Conservation (phyloP, 1,140 invertebrate species). For the Calosoma granatense region DNA sequence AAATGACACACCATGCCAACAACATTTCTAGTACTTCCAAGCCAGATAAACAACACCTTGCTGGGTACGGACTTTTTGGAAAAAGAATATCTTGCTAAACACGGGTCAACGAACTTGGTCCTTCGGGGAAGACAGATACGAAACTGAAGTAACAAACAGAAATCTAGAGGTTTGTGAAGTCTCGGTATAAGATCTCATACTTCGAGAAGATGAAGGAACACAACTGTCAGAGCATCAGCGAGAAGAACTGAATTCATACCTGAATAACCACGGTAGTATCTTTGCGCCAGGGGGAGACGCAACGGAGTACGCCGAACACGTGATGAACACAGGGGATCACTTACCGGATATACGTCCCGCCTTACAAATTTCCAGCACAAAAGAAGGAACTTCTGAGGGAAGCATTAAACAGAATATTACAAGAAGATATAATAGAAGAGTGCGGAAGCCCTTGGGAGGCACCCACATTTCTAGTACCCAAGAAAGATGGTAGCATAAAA, state of each 20-base stretch:
- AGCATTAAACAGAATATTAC: not conserved
- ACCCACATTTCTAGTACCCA: slow-evolving; percentile 38
- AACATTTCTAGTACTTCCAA: slow-evolving; percentile 11
- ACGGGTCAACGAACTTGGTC: slow-evolving; percentile 11
- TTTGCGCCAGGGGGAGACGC: slow-evolving; percentile 15
- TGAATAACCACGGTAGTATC: not conserved
- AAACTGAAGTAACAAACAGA: no score
- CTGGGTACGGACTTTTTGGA: slow-evolving; percentile 15
- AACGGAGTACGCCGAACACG: slow-evolving; percentile 19
- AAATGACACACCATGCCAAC: not conserved
- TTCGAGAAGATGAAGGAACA: slow-evolving; percentile 12
- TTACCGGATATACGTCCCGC: slow-evolving; percentile 16
- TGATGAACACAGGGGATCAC: slow-evolving; percentile 24
- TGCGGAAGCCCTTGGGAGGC: slow-evolving; percentile 35
- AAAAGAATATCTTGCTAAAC: slow-evolving; percentile 13
- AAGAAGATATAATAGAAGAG: slow-evolving; percentile 24
- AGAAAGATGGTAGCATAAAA: slow-evolving; percentile 31
- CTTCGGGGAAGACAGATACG: slow-evolving; percentile 12
- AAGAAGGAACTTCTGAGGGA: not conserved
- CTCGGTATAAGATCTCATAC: no score
- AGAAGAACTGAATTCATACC: not conserved
- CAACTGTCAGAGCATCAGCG: slow-evolving; percentile 1
- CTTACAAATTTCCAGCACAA: not conserved
- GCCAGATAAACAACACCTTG: slow-evolving; percentile 11
- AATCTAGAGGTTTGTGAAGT: no score